Conservation (phyloP, 2,797 vertebrate species). For the Thamnophis elegans region DNA sequence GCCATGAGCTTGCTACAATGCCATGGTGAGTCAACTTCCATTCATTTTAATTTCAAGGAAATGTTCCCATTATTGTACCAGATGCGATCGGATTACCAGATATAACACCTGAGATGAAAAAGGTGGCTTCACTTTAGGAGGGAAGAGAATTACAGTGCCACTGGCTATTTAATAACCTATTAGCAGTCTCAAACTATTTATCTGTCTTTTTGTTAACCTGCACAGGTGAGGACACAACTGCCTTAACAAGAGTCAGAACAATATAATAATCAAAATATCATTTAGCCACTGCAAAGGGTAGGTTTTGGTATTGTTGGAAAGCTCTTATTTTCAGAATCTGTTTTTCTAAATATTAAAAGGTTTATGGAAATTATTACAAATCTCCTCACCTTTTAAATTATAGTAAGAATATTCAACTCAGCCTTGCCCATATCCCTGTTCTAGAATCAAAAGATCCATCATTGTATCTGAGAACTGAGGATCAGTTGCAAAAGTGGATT, state of each 20-base stretch:
- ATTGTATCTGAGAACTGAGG: background rate
- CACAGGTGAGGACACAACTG: background rate
- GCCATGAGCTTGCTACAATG: background rate
- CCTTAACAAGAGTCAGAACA: background rate
- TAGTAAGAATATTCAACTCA: background rate
- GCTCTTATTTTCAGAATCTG: background rate
- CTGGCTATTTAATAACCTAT: background rate
- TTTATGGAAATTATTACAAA: background rate
- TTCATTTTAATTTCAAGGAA: background rate
- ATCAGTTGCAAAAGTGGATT: background rate
- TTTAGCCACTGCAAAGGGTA: background rate
- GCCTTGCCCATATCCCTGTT: background rate
- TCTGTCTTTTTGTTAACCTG: background rate
- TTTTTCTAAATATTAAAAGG: background rate
- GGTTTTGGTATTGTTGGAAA: background rate
- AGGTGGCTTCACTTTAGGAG: background rate
- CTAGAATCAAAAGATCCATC: background rate
- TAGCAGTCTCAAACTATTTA: background rate
- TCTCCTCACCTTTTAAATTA: background rate
- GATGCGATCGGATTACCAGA: background rate
- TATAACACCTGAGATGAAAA: background rate
- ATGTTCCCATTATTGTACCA: background rate
- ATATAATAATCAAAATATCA: background rate
- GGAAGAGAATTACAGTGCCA: background rate
- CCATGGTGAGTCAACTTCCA: background rate